These are phyloP conservation scores for Erannis defoliaria DNA, from an alignment of 2,888 invertebrate genomes.

Conservation along the genomic window DNA sequence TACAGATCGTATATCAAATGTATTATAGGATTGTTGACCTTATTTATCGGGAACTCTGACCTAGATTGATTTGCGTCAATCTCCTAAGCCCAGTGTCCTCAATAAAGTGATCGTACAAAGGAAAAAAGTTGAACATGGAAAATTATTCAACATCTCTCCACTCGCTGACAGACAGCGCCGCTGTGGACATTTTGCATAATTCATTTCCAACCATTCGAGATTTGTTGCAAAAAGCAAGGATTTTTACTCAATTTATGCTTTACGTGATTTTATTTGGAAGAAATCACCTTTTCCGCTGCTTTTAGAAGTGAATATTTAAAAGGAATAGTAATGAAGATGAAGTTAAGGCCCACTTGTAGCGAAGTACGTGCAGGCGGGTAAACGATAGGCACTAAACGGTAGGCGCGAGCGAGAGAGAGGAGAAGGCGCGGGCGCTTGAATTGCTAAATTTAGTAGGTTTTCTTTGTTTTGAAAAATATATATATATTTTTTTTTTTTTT, in stretches of 20 bases:
- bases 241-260: constrained; percentile 18
- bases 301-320: not conserved
- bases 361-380: no score
- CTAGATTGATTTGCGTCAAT: constrained; percentile 4
- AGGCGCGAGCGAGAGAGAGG: no score
- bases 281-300: not conserved
- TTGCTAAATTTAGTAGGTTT: no score
- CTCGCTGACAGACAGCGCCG: constrained; percentile 16
- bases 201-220: constrained; percentile 24
- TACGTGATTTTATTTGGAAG: constrained; percentile 16
- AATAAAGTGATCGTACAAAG: not conserved
- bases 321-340: not conserved
- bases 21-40: not conserved
- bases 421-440: no score
- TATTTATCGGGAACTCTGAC: constrained; percentile 4
- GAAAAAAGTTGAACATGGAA: constrained; percentile 10
- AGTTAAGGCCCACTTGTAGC: not conserved
- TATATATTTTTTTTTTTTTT: no score
- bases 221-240: constrained; percentile 22
- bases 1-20: not conserved
- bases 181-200: constrained; percentile 27
- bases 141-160: constrained; percentile 8
- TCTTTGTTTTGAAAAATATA: no score
- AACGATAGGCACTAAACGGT: no score
- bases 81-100: not conserved